Evolutionary conservation across 1,140 invertebrate genomes (phyloP), one percentile per base, ranked within the genome.

Genomic region (Heliconius hermathena): DNA sequence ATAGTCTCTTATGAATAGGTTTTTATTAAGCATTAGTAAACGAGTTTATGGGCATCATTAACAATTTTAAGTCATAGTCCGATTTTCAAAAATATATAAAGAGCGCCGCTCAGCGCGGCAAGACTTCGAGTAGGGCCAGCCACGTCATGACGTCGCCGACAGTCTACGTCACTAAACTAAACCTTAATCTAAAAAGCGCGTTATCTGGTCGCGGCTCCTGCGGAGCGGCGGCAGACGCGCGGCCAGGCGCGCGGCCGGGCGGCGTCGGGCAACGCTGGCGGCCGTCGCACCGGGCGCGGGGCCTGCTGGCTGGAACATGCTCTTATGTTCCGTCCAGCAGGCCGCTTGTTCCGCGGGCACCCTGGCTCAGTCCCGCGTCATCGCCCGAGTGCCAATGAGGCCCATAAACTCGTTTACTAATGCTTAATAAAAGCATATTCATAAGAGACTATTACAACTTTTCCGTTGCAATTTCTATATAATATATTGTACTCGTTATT

Each of bases 211-310:
- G 81, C 84, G 57, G 81, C 87, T 90, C 88, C 36, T 82, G 86
- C 3, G 86, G 87, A 89, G 85, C 80, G 71, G 83, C 77, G 88
- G 20, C 84, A 91, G 88, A 84, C 46, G 84, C 84, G 88, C 84
- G 49, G 88, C 87, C 88, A 91, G 88, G 52, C 33, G 73, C 49
- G 85, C 84, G 84, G 83, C 82, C 87, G 84, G 76, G 79, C 84
- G 87, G 73, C 86, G 86, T 87, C 83, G 71, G 5, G 38, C 75
- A 83, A 88, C 87, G 88, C 78, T 83, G 85, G 86, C 87, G 87
- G 84, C 84, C 85, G 83, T 80, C 54, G 83, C 86, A 85, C 78
- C 82, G 82, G 81, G 81, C 83, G 78, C 60, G 52, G 79, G 60
- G 79, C 79, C 83, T 86, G 83, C 76, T 75, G 82, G 74, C 77